Conservation (phyloP, 2,113 vertebrate genomes). For the Hippocampus mohnikei region DNA sequence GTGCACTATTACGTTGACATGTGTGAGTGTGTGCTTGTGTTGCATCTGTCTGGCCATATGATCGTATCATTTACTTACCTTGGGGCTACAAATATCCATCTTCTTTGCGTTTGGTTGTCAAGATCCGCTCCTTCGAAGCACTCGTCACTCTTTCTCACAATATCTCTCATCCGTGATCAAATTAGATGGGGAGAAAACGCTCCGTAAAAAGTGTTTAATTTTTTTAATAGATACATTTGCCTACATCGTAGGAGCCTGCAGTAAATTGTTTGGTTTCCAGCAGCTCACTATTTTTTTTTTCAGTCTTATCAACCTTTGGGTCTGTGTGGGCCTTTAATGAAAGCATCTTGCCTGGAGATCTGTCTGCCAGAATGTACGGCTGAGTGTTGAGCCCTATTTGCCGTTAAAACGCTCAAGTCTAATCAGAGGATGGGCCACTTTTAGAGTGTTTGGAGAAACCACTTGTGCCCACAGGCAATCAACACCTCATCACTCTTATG, state of each 20-base stretch:
- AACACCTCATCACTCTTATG: constrained; percentile 70
- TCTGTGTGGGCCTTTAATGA: constrained; percentile 39
- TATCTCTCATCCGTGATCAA: background rate
- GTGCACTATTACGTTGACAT: constrained; percentile 36
- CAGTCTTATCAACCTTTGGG: constrained; percentile 27
- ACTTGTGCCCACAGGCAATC: constrained; percentile 71
- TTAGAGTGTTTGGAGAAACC: constrained; percentile 65
- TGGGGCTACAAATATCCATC: constrained; percentile 11
- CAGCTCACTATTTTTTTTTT: background rate
- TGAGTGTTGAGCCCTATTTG: constrained; percentile 61
- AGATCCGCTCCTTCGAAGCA: no score
- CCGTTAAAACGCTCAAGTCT: constrained; percentile 62
- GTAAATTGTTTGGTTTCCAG: background rate
- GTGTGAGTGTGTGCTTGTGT: constrained; percentile 24
- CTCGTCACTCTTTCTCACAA: background rate
- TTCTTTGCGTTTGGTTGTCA: constrained; percentile 8
- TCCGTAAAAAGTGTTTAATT: background rate
- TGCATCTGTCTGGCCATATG: constrained; percentile 17
- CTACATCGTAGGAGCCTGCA: background rate
- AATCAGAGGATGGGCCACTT: constrained; percentile 67
- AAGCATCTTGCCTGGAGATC: constrained; percentile 38
- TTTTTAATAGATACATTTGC: background rate
- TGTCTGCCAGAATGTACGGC: constrained; percentile 32
- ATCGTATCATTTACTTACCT: constrained; percentile 9
- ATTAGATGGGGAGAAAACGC: background rate